Base-by-base conservation (phyloP, 2,113 vertebrate species). In the Sula dactylatra region DNA sequence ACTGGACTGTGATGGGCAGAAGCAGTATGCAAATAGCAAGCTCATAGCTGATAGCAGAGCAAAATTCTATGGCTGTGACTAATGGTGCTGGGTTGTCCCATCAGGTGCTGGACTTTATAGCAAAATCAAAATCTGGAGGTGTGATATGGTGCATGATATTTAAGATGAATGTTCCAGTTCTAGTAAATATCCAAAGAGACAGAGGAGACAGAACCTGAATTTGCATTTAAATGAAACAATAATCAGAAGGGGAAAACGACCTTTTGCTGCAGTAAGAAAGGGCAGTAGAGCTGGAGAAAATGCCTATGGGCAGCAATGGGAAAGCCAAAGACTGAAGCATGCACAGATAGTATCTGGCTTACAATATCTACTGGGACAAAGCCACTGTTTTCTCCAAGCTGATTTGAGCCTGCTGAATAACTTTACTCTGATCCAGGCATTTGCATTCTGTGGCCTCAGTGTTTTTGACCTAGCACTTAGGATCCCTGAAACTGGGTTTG, bases 401-500 rank as follows among this genome's bases (percentile, higher is more conserved):
- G n/a, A 61, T 79, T 72, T 79, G 82, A 96, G 66, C 52, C 74
- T 80, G 54, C 70, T 93, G 87, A 90, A 77, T 92, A 87, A 94
- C 74, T 93, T 93, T 24, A 40, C 65, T 88, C 71, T 88, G 49
- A 91, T 92, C 66, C 71, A 73, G 92, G 62, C 66, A 77, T 92
- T 93, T 95, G 66, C 70, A 80, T 96, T 96, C 92, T 69, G 44
- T 72, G 78, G 29, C 82, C 94, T 92, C 49, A 72, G 56, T 93
- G 84, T 56, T 96, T 95, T 73, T 96, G 94, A 90, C 71, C 85
- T 42, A 85, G 54, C 40, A 69, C 54, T 92, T 77, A 58, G 66
- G 36, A 85, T 56, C 47, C 44, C 40, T 91, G 78, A 74, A 94
- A 85, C 47, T 0, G 6, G 66, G 25, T 72, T 90, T 93, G 78